Percentiles rank a stretch among this genome's conserved stretches.
Evolutionary conservation across 2,797 vertebrate species (phyloP).

Genomic region (Phoxinus dragarum): DNA sequence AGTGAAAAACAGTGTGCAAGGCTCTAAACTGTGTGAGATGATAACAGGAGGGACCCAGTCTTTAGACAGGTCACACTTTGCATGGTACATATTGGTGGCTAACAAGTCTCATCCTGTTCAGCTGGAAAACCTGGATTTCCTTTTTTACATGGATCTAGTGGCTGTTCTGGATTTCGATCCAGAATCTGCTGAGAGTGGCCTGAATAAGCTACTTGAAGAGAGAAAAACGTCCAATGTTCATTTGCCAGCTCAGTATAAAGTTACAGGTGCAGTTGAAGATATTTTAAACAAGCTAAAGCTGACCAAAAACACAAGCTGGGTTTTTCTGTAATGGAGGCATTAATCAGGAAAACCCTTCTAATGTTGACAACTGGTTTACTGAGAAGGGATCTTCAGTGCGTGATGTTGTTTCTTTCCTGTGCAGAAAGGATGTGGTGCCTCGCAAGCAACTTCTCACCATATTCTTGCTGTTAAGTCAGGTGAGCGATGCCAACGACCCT

Average conservation of each 20-base stretch:
- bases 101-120: constrained; percentile 80
- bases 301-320: constrained; percentile 73
- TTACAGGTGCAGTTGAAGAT: constrained; percentile 68
- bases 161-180: constrained; percentile 85
- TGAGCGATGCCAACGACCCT: constrained; percentile 71
- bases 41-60: constrained; percentile 78
- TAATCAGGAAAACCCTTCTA: constrained; percentile 62
- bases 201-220: constrained; percentile 55
- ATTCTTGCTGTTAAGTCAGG: constrained; percentile 73
- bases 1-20: constrained; percentile 69
- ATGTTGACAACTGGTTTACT: constrained; percentile 67
- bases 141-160: constrained; percentile 79
- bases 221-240: constrained; percentile 53
- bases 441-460: constrained; percentile 71
- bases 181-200: constrained; percentile 75
- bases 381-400: constrained; percentile 71
- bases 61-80: constrained; percentile 81
- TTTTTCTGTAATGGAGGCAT: constrained; percentile 75
- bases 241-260: constrained; percentile 51
- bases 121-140: constrained; percentile 73
- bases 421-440: constrained; percentile 67
- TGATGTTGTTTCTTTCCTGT: constrained; percentile 75
- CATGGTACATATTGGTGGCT: constrained; percentile 78
- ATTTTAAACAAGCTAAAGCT: constrained; percentile 69
- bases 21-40: constrained; percentile 76